These are phyloP conservation scores for Caenorhabditis sp. DNA, from an alignment of 2,888 invertebrate species.

Conservation along the genomic window DNA sequence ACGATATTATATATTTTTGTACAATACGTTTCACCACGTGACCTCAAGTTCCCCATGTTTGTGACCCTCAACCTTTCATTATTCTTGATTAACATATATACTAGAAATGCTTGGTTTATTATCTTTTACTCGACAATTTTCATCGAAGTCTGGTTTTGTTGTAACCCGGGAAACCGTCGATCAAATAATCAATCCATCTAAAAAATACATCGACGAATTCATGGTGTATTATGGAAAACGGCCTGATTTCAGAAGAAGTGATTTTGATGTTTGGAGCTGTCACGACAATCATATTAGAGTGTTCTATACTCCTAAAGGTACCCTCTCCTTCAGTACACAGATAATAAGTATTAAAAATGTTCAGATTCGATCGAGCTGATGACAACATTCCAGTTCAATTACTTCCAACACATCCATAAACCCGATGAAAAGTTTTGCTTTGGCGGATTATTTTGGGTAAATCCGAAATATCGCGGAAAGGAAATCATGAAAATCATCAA, in stretches of 20 bases:
- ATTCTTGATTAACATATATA: no score
- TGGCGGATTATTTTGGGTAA: background rate
- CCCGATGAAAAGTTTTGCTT: background rate
- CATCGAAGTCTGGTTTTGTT: background rate
- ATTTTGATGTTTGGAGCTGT: background rate
- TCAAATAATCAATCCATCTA: background rate
- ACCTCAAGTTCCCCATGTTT: no score
- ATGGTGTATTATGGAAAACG: background rate
- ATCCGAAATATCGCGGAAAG: background rate
- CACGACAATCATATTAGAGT: background rate
- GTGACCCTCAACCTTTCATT: no score
- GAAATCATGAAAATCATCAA: background rate
- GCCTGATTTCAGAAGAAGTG: background rate
- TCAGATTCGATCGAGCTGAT: background rate
- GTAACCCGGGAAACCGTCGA: background rate
- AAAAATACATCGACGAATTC: background rate
- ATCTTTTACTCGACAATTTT: no score
- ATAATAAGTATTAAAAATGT: no score
- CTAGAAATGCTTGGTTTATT: no score
- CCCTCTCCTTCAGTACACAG: background rate
- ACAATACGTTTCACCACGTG: no score
- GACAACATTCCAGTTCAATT: background rate
- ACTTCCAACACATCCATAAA: background rate
- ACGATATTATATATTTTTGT: no score
- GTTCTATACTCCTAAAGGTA: background rate